phyloP scores from a whole-genome alignment of 2,888 invertebrate genomes.

The Phymatocera aterrima region DNA sequence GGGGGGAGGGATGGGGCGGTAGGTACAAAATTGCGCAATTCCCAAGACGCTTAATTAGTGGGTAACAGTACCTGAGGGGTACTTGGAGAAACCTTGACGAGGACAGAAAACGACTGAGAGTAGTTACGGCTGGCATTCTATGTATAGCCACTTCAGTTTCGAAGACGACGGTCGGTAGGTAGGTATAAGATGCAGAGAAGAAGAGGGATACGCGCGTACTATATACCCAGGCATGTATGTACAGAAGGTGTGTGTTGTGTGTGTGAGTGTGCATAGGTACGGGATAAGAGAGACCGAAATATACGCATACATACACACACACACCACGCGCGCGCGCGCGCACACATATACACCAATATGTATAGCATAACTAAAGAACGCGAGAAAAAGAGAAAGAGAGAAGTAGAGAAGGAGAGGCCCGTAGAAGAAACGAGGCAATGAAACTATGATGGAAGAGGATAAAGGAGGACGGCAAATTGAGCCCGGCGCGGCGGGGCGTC shows the following conservation, averaged over 20 bases:
- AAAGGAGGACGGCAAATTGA: constrained; percentile 38
- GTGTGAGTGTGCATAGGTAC: too few species aligned
- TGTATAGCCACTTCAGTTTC: constrained; percentile 14
- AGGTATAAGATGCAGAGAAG: too few species aligned
- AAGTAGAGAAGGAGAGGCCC: neutral
- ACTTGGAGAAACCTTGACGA: constrained; percentile 9
- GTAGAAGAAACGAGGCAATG: constrained; percentile 16
- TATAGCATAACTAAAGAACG: too few species aligned
- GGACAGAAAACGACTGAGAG: constrained; percentile 19
- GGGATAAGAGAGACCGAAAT: too few species aligned
- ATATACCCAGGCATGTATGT: too few species aligned
- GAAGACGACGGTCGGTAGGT: neutral
- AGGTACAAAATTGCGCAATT: constrained; percentile 39
- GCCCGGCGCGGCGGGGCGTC: constrained; percentile 16
- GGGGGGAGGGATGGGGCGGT: too few species aligned
- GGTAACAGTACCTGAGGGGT: constrained; percentile 40
- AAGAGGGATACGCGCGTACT: too few species aligned
- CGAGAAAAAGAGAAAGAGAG: neutral
- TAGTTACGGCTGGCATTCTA: too few species aligned
- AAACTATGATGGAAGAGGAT: constrained; percentile 41
- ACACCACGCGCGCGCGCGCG: too few species aligned
- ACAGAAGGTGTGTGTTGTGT: too few species aligned
- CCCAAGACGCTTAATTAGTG: constrained; percentile 42
- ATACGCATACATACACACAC: too few species aligned
- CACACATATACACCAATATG: too few species aligned